Evolutionary conservation across 2,797 vertebrate genomes (phyloP).

Genomic region (Siniperca undulata): DNA sequence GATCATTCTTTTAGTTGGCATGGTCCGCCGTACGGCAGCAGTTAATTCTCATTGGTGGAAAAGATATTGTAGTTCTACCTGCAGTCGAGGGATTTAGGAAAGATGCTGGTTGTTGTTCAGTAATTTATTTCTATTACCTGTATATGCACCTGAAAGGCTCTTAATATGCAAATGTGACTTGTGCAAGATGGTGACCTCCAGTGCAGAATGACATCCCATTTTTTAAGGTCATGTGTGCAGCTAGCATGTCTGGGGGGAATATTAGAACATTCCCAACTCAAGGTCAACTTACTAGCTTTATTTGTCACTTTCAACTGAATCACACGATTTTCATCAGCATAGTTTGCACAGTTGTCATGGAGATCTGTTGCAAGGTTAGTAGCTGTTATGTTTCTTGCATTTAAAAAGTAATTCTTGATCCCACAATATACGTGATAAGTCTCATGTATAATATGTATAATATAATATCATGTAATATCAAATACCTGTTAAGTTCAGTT

Average conservation of each 20-base stretch:
- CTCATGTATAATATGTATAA: neutral
- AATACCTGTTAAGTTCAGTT: neutral
- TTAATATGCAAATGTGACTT: constrained; percentile 42
- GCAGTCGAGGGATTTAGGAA: constrained; percentile 1
- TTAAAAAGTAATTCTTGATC: neutral
- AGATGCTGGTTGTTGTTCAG: neutral
- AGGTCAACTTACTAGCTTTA: neutral
- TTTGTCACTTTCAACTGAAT: neutral
- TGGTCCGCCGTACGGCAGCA: neutral
- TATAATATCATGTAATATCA: neutral
- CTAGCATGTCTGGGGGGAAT: neutral
- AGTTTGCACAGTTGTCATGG: neutral
- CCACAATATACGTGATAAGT: too few species aligned
- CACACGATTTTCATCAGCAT: neutral
- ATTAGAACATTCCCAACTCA: neutral
- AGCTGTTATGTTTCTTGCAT: neutral
- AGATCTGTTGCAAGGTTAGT: neutral
- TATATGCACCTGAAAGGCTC: neutral
- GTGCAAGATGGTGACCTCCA: constrained; percentile 13
- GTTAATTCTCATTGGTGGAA: constrained; percentile 55
- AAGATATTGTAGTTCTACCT: neutral
- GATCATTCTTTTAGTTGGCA: constrained; percentile 52
- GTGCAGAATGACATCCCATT: neutral
- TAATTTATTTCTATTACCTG: constrained; percentile 45
- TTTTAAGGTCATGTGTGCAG: neutral